Percentiles rank a stretch among this genome's conserved stretches.
Evolutionary conservation across 2,888 invertebrate genomes (phyloP).

Genomic region (Epinotia demarniana): DNA sequence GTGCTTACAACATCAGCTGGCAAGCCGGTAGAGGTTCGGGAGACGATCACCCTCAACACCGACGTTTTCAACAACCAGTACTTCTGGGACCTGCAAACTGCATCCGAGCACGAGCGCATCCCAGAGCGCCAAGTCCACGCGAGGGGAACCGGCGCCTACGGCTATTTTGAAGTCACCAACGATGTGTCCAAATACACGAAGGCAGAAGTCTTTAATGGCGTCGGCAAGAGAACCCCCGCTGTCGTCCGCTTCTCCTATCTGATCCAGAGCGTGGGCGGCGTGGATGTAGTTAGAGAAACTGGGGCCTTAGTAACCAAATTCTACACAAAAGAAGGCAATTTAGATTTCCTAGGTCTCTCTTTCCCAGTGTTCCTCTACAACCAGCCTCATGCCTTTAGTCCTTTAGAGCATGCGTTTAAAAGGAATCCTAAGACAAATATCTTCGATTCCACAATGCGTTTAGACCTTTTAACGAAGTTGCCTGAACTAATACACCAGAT

Average conservation of each 20-base stretch:
- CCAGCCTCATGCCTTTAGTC: neutral
- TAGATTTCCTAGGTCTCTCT: neutral
- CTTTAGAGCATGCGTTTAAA: neutral
- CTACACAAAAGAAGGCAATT: conserved; percentile 4
- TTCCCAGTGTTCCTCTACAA: neutral
- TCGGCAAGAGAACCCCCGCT: neutral
- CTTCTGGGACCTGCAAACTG: neutral
- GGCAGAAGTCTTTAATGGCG: neutral
- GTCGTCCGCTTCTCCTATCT: neutral
- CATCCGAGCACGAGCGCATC: neutral
- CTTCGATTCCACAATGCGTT: neutral
- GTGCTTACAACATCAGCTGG: neutral
- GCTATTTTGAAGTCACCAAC: neutral
- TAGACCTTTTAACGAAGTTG: neutral
- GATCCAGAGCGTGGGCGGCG: neutral
- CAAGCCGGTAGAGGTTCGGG: neutral
- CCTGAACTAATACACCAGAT: neutral
- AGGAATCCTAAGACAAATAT: neutral
- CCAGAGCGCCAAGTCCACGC: neutral
- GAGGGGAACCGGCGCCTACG: neutral
- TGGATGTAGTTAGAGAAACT: neutral
- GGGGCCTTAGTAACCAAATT: conserved; percentile 4
- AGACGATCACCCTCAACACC: neutral
- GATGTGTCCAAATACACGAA: neutral
- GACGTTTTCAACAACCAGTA: conserved; percentile 1